Percentiles rank a stretch among this genome's conserved stretches.
These are phyloP conservation scores for Drosophila pandora DNA, from an alignment of 1,140 invertebrate genomes.

Conservation along the genomic window DNA sequence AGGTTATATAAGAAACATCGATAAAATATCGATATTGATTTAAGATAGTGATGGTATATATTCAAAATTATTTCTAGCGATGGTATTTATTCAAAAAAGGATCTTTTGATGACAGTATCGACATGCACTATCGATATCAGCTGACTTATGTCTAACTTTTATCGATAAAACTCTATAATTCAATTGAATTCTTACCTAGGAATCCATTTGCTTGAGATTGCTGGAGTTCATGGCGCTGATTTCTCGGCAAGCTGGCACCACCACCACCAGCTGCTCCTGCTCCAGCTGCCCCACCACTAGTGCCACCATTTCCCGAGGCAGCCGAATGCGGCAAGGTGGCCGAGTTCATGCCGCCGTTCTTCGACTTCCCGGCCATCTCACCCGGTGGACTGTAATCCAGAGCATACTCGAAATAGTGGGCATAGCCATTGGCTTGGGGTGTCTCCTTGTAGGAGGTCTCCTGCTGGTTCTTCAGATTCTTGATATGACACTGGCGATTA, in stretches of 20 bases:
- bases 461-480: conserved; percentile 83
- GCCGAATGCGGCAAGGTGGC: conserved; percentile 78
- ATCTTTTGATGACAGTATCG: too few relatives aligned
- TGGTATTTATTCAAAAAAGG: too few relatives aligned
- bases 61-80: too few relatives aligned
- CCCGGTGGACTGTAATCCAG: conserved; percentile 92
- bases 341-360: conserved; percentile 66
- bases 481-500: conserved; percentile 67
- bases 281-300: background rate
- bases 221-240: conserved; percentile 71
- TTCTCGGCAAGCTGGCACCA: conserved; percentile 73
- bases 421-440: conserved; percentile 91
- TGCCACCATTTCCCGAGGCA: conserved; percentile 10
- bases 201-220: conserved; percentile 72
- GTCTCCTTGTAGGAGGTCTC: conserved; percentile 85
- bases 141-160: background rate
- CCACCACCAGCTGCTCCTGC: conserved; percentile 19
- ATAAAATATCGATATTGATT: too few relatives aligned
- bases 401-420: conserved; percentile 94
- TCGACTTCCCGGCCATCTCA: conserved; percentile 45
- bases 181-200: conserved; percentile 55
- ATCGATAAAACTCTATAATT: background rate
- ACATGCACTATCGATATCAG: too few relatives aligned
- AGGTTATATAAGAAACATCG: too few relatives aligned
- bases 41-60: background rate